Conservation (phyloP, 2,113 vertebrate species). For the Epinephelus fuscoguttatus region DNA sequence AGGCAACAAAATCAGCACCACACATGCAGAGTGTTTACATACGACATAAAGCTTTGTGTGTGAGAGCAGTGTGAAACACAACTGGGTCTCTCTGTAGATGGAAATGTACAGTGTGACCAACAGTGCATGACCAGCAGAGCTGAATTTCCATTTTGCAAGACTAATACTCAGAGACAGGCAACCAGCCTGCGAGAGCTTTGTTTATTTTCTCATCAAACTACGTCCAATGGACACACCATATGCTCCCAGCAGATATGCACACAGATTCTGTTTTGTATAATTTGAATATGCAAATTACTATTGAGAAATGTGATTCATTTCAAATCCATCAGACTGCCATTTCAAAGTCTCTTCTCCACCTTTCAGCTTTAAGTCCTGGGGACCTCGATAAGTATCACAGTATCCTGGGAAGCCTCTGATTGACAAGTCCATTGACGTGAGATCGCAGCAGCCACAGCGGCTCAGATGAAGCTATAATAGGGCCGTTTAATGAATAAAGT, state of each 20-base stretch:
- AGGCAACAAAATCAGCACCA: neutral
- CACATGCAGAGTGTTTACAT: neutral
- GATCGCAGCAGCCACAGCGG: constrained; percentile 11
- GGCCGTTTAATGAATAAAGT: constrained; percentile 66
- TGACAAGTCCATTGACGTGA: constrained; percentile 69
- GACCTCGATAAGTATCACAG: constrained; percentile 39
- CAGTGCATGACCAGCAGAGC: constrained; percentile 12
- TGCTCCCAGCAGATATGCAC: constrained; percentile 22
- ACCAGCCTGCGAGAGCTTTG: constrained; percentile 15
- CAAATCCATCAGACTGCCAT: constrained; percentile 16
- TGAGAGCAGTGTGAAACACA: neutral
- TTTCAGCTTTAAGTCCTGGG: constrained; percentile 17
- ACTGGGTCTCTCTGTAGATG: constrained; percentile 6
- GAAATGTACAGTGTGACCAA: constrained; percentile 30
- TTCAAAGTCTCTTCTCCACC: constrained; percentile 9
- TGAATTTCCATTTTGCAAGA: constrained; percentile 31
- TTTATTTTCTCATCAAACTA: constrained; percentile 32
- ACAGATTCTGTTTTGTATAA: constrained; percentile 29
- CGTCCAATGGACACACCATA: neutral
- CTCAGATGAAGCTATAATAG: constrained; percentile 66
- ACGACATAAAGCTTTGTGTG: constrained; percentile 1
- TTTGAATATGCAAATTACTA: constrained; percentile 53
- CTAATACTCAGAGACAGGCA: constrained; percentile 26
- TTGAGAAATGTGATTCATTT: constrained; percentile 8
- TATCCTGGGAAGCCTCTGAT: constrained; percentile 48